A percentile compares a stretch with the other conserved stretches of the same genome.
Conservation (phyloP, 2,113 vertebrate species). For the Lanius collurio region DNA sequence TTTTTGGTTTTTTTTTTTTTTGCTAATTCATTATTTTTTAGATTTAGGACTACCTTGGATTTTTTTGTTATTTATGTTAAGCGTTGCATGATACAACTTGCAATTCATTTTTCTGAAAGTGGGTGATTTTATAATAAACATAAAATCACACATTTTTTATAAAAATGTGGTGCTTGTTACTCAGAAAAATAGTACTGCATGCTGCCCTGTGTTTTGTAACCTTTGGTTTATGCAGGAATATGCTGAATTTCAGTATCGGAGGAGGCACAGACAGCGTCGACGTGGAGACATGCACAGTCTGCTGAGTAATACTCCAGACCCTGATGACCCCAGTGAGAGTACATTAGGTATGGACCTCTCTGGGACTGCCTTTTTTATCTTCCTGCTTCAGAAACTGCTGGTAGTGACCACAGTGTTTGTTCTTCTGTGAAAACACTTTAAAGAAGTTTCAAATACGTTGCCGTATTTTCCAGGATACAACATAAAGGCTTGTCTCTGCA, state of each 20-base stretch:
- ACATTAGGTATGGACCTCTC: conserved; percentile 79
- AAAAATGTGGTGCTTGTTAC: conserved; percentile 48
- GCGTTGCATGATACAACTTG: conserved; percentile 60
- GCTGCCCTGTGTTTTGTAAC: conserved; percentile 78
- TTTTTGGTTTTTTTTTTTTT: background rate
- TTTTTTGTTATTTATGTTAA: conserved; percentile 14
- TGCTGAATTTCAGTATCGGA: conserved; percentile 97
- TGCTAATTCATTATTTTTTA: background rate
- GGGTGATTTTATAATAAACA: conserved; percentile 71
- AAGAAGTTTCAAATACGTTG: background rate
- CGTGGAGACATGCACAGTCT: conserved; percentile 91
- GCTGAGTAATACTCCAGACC: conserved; percentile 87
- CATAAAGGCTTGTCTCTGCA: background rate
- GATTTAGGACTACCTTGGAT: background rate
- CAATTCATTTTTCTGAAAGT: conserved; percentile 56
- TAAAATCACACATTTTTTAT: conserved; percentile 75
- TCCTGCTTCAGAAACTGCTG: background rate
- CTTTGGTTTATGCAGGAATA: conserved; percentile 90
- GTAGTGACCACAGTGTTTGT: background rate
- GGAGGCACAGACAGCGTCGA: conserved; percentile 89
- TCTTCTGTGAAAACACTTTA: background rate
- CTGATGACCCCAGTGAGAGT: conserved; percentile 84
- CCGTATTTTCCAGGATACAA: background rate
- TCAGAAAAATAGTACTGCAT: conserved; percentile 72
- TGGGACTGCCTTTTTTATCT: background rate